Base-by-base conservation (phyloP, 2,888 invertebrate genomes). In the Brachyopa scutellaris region DNA sequence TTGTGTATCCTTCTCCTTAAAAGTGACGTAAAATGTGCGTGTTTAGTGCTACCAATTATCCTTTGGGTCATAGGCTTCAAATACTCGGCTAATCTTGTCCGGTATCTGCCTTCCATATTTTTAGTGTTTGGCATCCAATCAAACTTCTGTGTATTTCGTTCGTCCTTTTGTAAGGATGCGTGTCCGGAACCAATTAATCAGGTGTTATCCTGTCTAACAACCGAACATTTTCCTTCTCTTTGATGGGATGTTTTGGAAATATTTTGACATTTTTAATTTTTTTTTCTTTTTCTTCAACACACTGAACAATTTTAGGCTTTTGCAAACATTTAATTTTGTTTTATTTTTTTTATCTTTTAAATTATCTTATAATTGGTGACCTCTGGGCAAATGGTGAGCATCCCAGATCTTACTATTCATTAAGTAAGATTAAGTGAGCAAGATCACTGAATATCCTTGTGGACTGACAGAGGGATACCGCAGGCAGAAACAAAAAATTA, bases 181-280 rank as follows among this genome's bases (percentile, higher is more conserved):
- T 80, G 80, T 64, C 69, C 69, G 69, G 38, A 82, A 77, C 82
- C 77, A 82, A 82, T 77, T 82, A 77, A 82, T 82, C 82, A 77
- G 82, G 82, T 82, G 82, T 77, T 77, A 72, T 82, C 61, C 70
- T 82, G 82, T 77, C 82, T 72, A 72, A 72, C 82, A 64, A 64
- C 69, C 36, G 70, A 76, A 53, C 23, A 47, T 38, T 23, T 72
- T n/a, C 55, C 49, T 31, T 57, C 33, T 64, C 76, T 11, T 61
- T 51, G 13, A 23, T 33, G 21, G 15, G 38, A 33, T 55, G 61
- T 79, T 74, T 79, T 80, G 57, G 17, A 74, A 80, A 80, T 80
- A 74, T 80, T 80, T 76, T 76, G 80, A 76, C 80, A 59, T 74
- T 69, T 76, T 11, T n/a, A 45, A 42, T 23, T 40, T 31, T 38